phyloP scores from a whole-genome alignment of 2,888 invertebrate species.

The Spicauda simplicius region DNA sequence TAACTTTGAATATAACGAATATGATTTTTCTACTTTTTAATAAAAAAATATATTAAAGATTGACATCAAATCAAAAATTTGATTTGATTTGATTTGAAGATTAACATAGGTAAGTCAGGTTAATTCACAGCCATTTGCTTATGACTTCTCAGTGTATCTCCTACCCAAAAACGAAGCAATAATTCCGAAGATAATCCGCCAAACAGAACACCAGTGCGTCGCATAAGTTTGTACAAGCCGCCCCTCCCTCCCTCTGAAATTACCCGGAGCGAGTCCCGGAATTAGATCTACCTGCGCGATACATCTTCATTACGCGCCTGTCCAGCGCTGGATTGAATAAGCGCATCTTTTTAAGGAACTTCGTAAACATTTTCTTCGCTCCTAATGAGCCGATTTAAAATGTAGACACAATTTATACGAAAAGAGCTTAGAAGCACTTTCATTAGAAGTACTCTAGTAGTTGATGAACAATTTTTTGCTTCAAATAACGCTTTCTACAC shows the following conservation, averaged over 20 bases:
- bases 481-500: no score
- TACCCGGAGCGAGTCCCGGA: constrained; percentile 13
- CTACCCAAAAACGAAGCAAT: no score
- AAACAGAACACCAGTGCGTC: neutral
- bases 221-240: neutral
- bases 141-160: no score
- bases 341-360: constrained; percentile 26
- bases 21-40: no score
- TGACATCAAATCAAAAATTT: no score
- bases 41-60: no score
- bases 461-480: no score
- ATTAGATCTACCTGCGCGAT: constrained; percentile 35
- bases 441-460: neutral
- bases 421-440: neutral
- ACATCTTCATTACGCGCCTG: constrained; percentile 33
- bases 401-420: constrained; percentile 8
- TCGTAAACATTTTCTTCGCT: constrained; percentile 8
- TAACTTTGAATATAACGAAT: no score
- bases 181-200: neutral
- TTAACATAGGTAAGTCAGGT: no score
- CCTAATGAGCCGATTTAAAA: constrained; percentile 20
- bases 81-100: no score
- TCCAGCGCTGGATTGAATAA: constrained; percentile 30
- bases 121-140: no score
- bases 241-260: constrained; percentile 3